These are phyloP conservation scores for Rhynchotus rufescens DNA, from an alignment of 2,797 vertebrate species.

Conservation along the genomic window DNA sequence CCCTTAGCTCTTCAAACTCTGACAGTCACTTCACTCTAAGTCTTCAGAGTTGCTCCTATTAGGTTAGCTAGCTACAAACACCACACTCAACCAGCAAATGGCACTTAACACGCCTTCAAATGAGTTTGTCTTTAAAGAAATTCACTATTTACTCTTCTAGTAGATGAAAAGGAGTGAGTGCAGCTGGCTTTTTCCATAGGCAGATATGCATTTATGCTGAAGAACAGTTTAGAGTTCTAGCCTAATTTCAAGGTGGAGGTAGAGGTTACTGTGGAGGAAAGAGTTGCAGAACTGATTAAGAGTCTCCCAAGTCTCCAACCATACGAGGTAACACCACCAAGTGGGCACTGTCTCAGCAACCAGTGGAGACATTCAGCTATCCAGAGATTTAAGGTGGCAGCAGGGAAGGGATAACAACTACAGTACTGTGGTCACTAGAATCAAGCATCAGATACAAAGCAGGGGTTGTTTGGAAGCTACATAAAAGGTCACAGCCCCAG, in stretches of 20 bases:
- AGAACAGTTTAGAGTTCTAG: not conserved
- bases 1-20: not conserved
- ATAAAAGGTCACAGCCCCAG: not conserved
- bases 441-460: not conserved
- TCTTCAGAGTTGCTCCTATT: not conserved
- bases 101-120: not conserved
- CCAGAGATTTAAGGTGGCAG: not conserved
- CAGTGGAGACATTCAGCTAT: not conserved
- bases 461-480: not conserved
- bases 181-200: not conserved
- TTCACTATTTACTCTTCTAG: not conserved
- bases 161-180: not conserved
- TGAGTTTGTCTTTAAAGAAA: not conserved
- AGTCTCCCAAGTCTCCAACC: not conserved
- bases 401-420: not conserved
- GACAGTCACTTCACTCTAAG: not conserved
- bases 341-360: not conserved
- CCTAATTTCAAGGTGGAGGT: not conserved
- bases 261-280: not conserved
- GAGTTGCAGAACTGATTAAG: too few relatives aligned
- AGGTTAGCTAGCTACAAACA: fast-evolving
- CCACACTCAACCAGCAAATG: not conserved
- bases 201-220: not conserved
- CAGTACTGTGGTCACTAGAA: not conserved
- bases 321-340: not conserved